phyloP scores from a whole-genome alignment of 1,140 invertebrate species.

The Kradibia gibbosae region DNA sequence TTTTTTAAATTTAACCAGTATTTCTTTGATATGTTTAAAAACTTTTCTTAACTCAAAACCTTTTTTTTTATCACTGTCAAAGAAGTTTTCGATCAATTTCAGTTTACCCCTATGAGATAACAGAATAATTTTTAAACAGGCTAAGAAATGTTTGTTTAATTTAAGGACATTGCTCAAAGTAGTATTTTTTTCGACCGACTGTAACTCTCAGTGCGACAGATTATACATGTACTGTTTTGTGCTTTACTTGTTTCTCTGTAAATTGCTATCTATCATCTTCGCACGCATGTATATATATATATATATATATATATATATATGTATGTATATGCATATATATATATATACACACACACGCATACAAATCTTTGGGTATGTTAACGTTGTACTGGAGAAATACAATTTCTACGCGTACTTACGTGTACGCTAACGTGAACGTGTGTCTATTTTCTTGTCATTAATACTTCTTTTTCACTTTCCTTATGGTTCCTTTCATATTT shows the following conservation, averaged over 20 bases:
- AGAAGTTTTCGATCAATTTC: neutral
- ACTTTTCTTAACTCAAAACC: neutral
- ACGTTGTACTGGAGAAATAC: conserved; percentile 42
- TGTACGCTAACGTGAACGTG: conserved; percentile 20
- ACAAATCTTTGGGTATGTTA: too few relatives aligned
- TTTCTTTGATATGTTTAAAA: conserved; percentile 13
- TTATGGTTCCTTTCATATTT: conserved; percentile 18
- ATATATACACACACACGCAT: too few relatives aligned
- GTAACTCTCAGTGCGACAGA: conserved; percentile 14
- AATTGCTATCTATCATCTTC: conserved; percentile 23
- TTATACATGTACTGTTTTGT: conserved; percentile 33
- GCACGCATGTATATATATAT: too few relatives aligned
- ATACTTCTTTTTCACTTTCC: conserved; percentile 34
- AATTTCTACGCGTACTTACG: conserved; percentile 40
- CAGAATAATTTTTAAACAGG: neutral
- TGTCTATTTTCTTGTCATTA: conserved; percentile 30
- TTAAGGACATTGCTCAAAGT: conserved; percentile 27
- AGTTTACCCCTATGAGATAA: conserved; percentile 5
- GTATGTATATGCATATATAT: too few relatives aligned
- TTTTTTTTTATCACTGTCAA: neutral
- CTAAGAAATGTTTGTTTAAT: conserved; percentile 36
- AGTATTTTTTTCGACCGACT: conserved; percentile 38
- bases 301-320: too few relatives aligned
- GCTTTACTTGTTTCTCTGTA: conserved; percentile 44
- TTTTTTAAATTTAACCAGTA: conserved; percentile 30